Conservation (phyloP, 1,140 invertebrate species). For the Saccostrea glomerata region DNA sequence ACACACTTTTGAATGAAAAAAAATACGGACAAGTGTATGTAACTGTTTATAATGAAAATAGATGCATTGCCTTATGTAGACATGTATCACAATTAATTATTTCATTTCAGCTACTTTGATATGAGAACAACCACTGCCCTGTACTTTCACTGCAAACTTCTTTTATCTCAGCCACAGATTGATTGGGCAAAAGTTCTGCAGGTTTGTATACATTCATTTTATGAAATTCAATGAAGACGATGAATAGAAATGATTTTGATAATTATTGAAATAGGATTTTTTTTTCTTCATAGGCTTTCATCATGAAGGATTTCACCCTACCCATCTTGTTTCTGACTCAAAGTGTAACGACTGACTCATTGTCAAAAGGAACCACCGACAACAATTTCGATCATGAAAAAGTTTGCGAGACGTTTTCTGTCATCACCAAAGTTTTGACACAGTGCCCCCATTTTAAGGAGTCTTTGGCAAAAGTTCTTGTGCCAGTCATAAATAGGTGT, state of each 20-base stretch:
- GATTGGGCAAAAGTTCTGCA: conserved; percentile 69
- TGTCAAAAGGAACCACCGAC: conserved; percentile 20
- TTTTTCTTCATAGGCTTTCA: conserved; percentile 65
- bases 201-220: conserved; percentile 52
- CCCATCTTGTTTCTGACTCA: conserved; percentile 74
- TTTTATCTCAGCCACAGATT: conserved; percentile 72
- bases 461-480: conserved; percentile 68
- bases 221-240: background rate
- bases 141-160: conserved; percentile 72
- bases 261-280: background rate
- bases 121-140: conserved; percentile 75
- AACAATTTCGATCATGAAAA: conserved; percentile 2
- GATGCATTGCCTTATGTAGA: too few relatives aligned
- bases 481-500: conserved; percentile 72
- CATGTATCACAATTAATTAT: background rate
- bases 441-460: conserved; percentile 64
- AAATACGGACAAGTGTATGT: too few relatives aligned
- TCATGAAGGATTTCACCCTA: conserved; percentile 76
- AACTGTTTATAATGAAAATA: too few relatives aligned
- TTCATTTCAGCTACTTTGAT: conserved; percentile 70
- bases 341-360: conserved; percentile 50
- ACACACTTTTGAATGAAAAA: too few relatives aligned
- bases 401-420: conserved; percentile 48
- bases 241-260: background rate
- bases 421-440: conserved; percentile 53